Conservation (phyloP, 2,797 vertebrate genomes). For the Potorous gilbertii region DNA sequence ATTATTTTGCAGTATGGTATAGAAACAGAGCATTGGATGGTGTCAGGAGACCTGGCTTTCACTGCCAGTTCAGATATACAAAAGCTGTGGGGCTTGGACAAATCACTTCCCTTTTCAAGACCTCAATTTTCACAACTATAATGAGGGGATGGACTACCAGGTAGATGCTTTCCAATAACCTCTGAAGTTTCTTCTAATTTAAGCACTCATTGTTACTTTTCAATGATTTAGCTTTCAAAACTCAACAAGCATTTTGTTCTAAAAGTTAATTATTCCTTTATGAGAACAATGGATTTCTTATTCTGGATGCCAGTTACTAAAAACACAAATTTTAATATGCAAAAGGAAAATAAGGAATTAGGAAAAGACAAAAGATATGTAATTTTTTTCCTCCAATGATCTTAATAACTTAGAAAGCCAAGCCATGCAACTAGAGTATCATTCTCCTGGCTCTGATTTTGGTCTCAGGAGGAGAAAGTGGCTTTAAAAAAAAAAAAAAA, state of each 20-base stretch:
- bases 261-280: background rate
- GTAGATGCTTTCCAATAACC: background rate
- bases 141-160: background rate
- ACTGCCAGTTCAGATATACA: background rate
- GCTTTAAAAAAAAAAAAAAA: background rate
- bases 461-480: background rate
- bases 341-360: conserved; percentile 36
- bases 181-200: background rate
- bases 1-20: background rate
- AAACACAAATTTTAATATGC: conserved; percentile 29
- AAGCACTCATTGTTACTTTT: background rate
- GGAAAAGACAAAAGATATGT: conserved; percentile 40
- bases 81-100: background rate
- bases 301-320: conserved; percentile 1
- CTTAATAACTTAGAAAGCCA: background rate
- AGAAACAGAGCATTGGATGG: background rate
- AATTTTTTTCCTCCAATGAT: conserved; percentile 21
- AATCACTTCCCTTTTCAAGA: background rate
- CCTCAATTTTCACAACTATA: background rate
- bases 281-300: conserved; percentile 14
- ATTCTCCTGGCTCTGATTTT: background rate
- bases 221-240: background rate
- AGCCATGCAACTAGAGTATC: background rate
- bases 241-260: background rate
- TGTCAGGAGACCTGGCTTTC: background rate